Conservation (phyloP, 2,797 vertebrate species). For the Pseudochromis fuscus region DNA sequence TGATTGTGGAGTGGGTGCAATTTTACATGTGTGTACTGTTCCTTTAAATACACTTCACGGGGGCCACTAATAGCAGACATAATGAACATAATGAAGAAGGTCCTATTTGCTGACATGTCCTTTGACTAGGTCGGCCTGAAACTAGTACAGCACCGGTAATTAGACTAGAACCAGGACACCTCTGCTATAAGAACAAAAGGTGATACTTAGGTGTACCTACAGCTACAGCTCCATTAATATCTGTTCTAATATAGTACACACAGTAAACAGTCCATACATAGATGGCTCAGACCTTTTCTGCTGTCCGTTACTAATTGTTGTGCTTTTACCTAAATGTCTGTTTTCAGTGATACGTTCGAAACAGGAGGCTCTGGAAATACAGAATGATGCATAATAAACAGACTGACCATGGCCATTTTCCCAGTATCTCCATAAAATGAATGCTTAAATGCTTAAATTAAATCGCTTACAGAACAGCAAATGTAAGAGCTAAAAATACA, state of each 20-base stretch:
- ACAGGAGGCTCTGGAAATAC: not conserved
- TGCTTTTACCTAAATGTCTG: not conserved
- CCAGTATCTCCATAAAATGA: not conserved
- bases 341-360: not conserved
- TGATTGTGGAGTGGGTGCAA: conserved; percentile 4
- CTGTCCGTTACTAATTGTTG: not conserved
- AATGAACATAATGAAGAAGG: not conserved
- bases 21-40: conserved; percentile 8
- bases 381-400: not conserved
- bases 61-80: conserved; percentile 30
- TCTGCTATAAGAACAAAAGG: not conserved
- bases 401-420: not conserved
- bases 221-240: not conserved
- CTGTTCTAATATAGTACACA: not conserved
- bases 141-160: conserved; percentile 10
- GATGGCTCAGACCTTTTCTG: not conserved
- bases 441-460: not conserved
- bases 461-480: not conserved
- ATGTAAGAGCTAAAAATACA: not conserved
- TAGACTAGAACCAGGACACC: not conserved
- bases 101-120: conserved; percentile 30
- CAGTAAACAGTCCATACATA: not conserved
- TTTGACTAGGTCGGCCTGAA: conserved; percentile 29
- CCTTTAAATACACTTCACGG: conserved; percentile 23
- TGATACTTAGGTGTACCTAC: not conserved